Base-by-base conservation (phyloP, 1,140 invertebrate species). In the Bombus cullumanus region DNA sequence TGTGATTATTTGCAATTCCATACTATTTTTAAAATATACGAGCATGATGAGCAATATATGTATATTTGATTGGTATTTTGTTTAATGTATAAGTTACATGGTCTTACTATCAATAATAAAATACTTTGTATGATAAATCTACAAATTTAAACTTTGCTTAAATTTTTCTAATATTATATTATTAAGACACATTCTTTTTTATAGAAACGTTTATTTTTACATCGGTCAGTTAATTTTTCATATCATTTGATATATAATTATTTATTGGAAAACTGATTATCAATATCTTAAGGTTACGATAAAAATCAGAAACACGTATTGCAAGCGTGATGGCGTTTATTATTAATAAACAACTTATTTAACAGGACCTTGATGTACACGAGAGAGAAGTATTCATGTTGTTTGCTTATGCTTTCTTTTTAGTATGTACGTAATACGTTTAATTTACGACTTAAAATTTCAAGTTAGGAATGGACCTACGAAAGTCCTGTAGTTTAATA, bases 241-340 rank as follows among this genome's bases (percentile, higher is more conserved):
- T 25, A 28, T 69, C 25, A 43, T 39, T 31, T 47, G 18, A 18
- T 3, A 25, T 10, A 2, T 43, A 73, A 31, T 73, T 13, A 22
- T 47, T 73, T 31, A 25, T 25, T 75, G 15, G 2, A 47, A 25
- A 43, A 28, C n/a, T 73, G 15, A 41, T 3, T 64, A n/a, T 41
- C 12, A 47, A 59, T 73, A 74, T 66, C 39, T 79, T 39, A 71
- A 59, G 68, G 39, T 80, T 89, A 41, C 41, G 79, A 78, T 85
- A 90, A 91, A 92, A 80, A 91, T 91, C 81, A 92, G 78, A 84
- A 90, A 83, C 85, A 87, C 79, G 85, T 92, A 91, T 92, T 94
- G 94, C 94, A 95, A 95, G 95, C 95, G 93, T 95, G 93, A 95
- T 95, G 95, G 94, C 95, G 94, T 95, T 95, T 95, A 95, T 95